A percentile compares a stretch with the other conserved stretches of the same genome.
phyloP scores from a whole-genome alignment of 2,888 invertebrate species.

The Rhagonycha fulva region DNA sequence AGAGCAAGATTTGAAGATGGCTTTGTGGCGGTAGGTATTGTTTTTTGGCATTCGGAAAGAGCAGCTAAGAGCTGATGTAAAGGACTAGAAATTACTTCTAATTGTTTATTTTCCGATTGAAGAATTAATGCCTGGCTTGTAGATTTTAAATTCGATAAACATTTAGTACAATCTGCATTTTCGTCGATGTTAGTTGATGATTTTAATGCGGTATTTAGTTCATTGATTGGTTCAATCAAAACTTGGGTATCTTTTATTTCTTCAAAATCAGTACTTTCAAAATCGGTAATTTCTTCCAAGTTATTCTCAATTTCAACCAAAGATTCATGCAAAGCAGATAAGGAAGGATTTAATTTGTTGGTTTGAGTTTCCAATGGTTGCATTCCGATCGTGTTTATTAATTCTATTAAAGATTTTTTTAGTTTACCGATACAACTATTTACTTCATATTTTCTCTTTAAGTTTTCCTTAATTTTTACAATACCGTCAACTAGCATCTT shows the following conservation, averaged over 20 bases:
- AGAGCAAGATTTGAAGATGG: neutral
- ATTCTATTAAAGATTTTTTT: neutral
- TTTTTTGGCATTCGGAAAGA: neutral
- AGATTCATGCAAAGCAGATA: neutral
- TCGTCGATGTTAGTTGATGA: neutral
- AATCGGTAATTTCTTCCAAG: neutral
- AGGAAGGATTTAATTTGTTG: neutral
- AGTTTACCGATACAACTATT: neutral
- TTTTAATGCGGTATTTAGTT: neutral
- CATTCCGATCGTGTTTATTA: neutral
- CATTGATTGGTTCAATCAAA: neutral
- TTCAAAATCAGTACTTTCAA: neutral
- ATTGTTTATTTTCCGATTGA: neutral
- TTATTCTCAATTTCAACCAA: neutral
- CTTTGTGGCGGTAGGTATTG: neutral
- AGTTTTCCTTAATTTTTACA: neutral
- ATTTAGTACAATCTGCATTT: neutral
- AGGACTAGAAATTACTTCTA: neutral
- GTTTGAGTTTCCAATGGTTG: neutral
- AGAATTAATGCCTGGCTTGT: neutral
- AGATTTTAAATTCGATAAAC: neutral
- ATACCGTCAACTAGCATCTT: constrained; percentile 9
- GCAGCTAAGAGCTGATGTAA: neutral
- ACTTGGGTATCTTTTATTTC: neutral
- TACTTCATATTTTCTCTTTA: neutral